Evolutionary conservation across 2,888 invertebrate genomes (phyloP), one percentile per base, ranked within the genome.

Genomic region (Parthenolecanium corni): DNA sequence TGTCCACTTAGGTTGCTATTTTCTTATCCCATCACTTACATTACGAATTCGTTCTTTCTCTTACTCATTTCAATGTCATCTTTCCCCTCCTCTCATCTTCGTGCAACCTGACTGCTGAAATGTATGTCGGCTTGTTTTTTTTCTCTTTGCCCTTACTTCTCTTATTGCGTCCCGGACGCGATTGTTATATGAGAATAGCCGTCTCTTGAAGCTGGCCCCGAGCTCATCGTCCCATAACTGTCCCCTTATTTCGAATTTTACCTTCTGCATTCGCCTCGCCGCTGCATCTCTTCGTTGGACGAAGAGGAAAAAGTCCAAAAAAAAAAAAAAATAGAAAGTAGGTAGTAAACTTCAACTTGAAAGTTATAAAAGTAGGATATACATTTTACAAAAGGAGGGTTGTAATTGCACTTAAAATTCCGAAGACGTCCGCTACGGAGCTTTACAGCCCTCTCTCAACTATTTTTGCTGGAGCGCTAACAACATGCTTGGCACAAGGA

Each of bases 331-430:
- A 9, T 4, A 31, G 9, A 31, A 31, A 31, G 9, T 6, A 31
- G 31, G 36, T 20, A 52, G 21, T 52, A 52, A 52, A 52, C 52
- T 52, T 52, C 52, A 52, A 52, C 25, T 31, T 52, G 25, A 20
- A 52, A 52, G 36, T 6, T 52, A 31, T 31, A 31, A 52, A 52
- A 52, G 36, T 14, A 14, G n/a, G 31, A 14, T 14, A n/a, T 23
- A 20, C 18, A n/a, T 16, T 6, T 52, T 23, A n/a, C 52, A 31
- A 25, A n/a, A 3, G 25, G 52, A 52, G 52, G 52, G 52, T 52
- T 31, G 52, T 52, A 52, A 52, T 52, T 52, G 52, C 52, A 52
- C 52, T 52, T 52, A 52, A 52, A 52, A 52, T 52, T 52, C 52
- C 31, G 52, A 16, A 52, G 52, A 52, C 52, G 52, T 52, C 52